phyloP scores from a whole-genome alignment of 2,888 invertebrate species.

The Tiliacea aurago region DNA sequence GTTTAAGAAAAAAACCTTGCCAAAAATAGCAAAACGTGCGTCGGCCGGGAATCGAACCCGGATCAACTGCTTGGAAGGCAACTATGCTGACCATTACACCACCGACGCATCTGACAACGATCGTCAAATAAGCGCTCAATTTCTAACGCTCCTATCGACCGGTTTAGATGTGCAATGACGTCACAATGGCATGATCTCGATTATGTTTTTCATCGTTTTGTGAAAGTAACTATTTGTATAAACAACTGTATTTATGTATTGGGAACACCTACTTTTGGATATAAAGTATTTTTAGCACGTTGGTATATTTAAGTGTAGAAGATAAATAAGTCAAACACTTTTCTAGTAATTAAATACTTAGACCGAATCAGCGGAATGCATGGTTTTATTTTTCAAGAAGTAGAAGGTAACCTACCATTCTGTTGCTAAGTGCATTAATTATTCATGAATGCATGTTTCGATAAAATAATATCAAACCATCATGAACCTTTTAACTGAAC shows the following conservation, averaged over 20 bases:
- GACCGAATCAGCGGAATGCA: not conserved
- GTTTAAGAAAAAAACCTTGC: not conserved
- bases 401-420: not conserved
- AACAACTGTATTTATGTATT: slow-evolving; percentile 44
- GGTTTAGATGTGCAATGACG: slow-evolving; percentile 44
- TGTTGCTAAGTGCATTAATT: not conserved
- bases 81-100: slow-evolving; percentile 92
- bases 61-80: slow-evolving; percentile 92
- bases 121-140: slow-evolving; percentile 49
- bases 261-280: slow-evolving; percentile 34
- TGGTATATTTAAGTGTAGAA: not conserved
- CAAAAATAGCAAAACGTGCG: slow-evolving; percentile 81
- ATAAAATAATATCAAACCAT: not conserved
- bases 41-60: slow-evolving; percentile 91
- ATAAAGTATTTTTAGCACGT: slow-evolving; percentile 8
- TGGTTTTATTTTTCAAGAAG: not conserved
- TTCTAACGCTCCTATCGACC: slow-evolving; percentile 27
- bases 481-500: too few relatives aligned
- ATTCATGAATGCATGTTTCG: not conserved
- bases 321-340: not conserved
- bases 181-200: slow-evolving; percentile 28
- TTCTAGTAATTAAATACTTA: not conserved
- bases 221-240: slow-evolving; percentile 44
- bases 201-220: slow-evolving; percentile 49
- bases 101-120: slow-evolving; percentile 80